Base-by-base conservation (phyloP, 2,113 vertebrate genomes). In the Dromas ardeola region DNA sequence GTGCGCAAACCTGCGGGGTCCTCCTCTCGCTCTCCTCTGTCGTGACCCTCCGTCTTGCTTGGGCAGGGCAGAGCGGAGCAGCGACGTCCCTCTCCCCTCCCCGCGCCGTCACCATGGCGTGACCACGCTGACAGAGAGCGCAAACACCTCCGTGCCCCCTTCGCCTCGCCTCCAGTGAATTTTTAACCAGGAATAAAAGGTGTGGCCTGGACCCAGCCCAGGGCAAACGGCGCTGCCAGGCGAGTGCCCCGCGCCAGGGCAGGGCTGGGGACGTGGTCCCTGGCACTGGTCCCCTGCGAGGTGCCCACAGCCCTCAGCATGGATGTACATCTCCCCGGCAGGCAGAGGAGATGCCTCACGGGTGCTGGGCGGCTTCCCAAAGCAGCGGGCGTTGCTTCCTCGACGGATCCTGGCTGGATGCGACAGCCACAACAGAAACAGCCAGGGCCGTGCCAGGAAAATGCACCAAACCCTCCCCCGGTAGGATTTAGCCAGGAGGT, bases 101-200 rank as follows among this genome's bases (percentile, higher is more conserved):
- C 43, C 63, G 40, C 3, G 15, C 36, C 2, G 4, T 32, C 80
- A 21, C 34, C 45, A 18, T 0, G 0, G 32, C 29, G 6, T 20
- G 53, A n/a, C 23, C 36, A 15, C 0, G 66, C 56, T 55, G 29
- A 17, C 18, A n/a, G 59, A 20, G n/a, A 81, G 16, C 67, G 40
- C 94, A 69, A 94, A 82, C 70, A 50, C 36, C 27, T 36, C 73
- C 47, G 55, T 15, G 8, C 22, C 10, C 15, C 23, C 62, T 91
- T 63, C 3, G 14, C 53, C 56, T 87, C 74, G 9, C 67, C 76
- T 22, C 61, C 18, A 10, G 95, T 95, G 40, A 95, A 95, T 86
- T 80, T 96, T 97, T 95, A 96, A 96, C 91, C 82, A 73, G 82
- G 79, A 90, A 69, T 66, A 80, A 69, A 90, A 95, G 50, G 45